Base-by-base conservation (phyloP, 1,140 invertebrate species). In the Apis laboriosa region DNA sequence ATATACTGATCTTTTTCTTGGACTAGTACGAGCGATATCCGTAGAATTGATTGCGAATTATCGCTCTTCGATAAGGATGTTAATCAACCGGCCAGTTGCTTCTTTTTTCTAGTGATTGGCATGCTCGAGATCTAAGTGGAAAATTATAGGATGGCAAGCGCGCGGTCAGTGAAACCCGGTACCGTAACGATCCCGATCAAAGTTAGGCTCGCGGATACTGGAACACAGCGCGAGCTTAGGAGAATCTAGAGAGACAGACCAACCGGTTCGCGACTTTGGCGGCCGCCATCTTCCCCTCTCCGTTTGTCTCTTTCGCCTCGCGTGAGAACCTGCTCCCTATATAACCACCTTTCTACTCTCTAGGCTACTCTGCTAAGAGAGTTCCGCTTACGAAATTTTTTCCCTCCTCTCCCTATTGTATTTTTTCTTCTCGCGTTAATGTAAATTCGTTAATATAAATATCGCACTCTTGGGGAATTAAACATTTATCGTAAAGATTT, bases 211-310 rank as follows among this genome's bases (percentile, higher is more conserved):
- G 74, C 85, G 72, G 71, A 53, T 61, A 63, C 58, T 75, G 87
- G 77, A 77, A 72, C 73, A 79, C 49, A 53, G 74, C 76, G 81
- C 76, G 84, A 90, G 86, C 87, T 90, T 92, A 90, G 86, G 91
- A 89, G 89, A 92, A 89, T 89, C 81, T 89, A 85, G 75, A 86
- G 84, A 89, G 89, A 90, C 88, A 88, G 79, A 89, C 88, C 90
- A 93, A 94, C 93, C 93, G 93, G 93, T 94, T 94, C 88, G 90
- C 90, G 87, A 90, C 91, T 93, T 93, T 93, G 90, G 90, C 90
- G 86, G 89, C 90, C 90, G 92, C 92, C 92, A 93, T 93, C 92
- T 93, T 93, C 90, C 87, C 90, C 85, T 91, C 88, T 88, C 90
- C 90, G 88, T 90, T 89, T 73, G 81, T 92, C 89, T 92, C 88